These are phyloP conservation scores for Tetragnatha versicolor DNA, from an alignment of 1,140 invertebrate genomes.

Conservation along the genomic window DNA sequence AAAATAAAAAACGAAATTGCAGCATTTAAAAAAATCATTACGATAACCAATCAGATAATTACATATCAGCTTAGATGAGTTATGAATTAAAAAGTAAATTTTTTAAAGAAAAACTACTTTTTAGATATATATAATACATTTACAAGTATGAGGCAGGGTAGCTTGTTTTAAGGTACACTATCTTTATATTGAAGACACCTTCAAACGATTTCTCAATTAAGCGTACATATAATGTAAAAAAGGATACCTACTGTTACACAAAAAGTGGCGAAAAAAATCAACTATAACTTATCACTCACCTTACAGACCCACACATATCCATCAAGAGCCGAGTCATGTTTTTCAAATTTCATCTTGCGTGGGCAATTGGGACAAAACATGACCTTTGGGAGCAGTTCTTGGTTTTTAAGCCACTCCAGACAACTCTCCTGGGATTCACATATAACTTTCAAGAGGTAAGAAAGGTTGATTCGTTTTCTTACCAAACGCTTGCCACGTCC, in stretches of 20 bases:
- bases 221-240: no score
- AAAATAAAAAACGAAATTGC: no score
- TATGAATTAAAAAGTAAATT: no score
- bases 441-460: constrained; percentile 19
- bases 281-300: no score
- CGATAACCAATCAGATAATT: no score
- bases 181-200: no score
- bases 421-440: constrained; percentile 21
- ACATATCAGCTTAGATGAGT: no score
- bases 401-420: constrained; percentile 25
- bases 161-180: no score
- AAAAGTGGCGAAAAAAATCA: no score
- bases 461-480: not conserved
- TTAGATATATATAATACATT: not conserved
- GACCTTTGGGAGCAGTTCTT: not conserved
- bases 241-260: no score
- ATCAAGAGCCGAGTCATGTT: not conserved
- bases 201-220: no score
- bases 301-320: constrained; percentile 23
- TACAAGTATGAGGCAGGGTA: not conserved
- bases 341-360: constrained; percentile 29
- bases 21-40: no score
- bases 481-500: not conserved
- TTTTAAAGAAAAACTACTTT: not conserved
- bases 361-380: constrained; percentile 26